phyloP scores from a whole-genome alignment of 92 coral and sea anemone genomes.

The Epizoanthus stellaris region DNA sequence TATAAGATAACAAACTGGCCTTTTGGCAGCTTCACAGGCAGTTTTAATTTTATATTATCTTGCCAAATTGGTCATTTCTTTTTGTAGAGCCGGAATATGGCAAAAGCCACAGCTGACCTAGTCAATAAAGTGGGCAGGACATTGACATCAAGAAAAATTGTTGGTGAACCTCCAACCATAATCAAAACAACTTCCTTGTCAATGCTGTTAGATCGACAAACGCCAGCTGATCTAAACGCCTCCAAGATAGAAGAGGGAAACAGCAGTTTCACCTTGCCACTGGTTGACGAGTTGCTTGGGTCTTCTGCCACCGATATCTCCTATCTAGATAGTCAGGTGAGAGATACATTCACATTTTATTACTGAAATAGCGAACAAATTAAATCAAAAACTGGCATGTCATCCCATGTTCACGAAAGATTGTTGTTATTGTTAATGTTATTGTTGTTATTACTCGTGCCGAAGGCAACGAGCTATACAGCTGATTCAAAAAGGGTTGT shows the following conservation, averaged over 20 bases:
- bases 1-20: too few relatives aligned
- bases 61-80: not conserved
- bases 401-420: too few relatives aligned
- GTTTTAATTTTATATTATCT: too few relatives aligned
- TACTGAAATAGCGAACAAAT: too few relatives aligned
- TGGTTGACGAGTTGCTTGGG: slow-evolving; percentile 9
- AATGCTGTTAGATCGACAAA: slow-evolving; percentile 44
- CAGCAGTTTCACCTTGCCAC: slow-evolving; percentile 40
- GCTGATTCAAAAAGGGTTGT: too few relatives aligned
- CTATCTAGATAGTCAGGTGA: slow-evolving; percentile 58
- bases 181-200: slow-evolving; percentile 28
- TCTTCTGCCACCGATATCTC: not conserved
- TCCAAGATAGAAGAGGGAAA: slow-evolving; percentile 37
- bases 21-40: too few relatives aligned
- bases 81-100: slow-evolving; percentile 36
- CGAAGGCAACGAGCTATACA: too few relatives aligned
- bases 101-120: slow-evolving; percentile 7
- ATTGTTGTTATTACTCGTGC: too few relatives aligned
- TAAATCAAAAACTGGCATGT: too few relatives aligned
- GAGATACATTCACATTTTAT: too few relatives aligned
- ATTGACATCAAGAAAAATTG: slow-evolving; percentile 27
- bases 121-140: slow-evolving; percentile 37
- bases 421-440: too few relatives aligned
- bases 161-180: slow-evolving; percentile 40
- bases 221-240: slow-evolving; percentile 31